These are phyloP conservation scores for Acestrorhynchus altus DNA, from an alignment of 2,797 vertebrate genomes.

Conservation along the genomic window DNA sequence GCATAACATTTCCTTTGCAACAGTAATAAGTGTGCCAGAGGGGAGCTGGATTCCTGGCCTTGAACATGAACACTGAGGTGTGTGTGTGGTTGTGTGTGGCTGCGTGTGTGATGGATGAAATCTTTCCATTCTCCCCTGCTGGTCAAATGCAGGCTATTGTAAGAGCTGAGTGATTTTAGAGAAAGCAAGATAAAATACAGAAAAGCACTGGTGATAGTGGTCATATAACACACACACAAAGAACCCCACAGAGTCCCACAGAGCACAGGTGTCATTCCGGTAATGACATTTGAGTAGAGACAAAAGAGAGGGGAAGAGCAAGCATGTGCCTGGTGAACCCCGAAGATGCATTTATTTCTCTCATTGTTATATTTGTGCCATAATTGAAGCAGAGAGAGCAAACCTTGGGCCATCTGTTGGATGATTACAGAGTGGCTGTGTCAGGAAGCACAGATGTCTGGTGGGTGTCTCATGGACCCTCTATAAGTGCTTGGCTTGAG, in stretches of 20 bases:
- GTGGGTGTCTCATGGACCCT: conserved; percentile 60
- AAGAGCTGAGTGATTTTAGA: conserved; percentile 22
- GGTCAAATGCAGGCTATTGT: conserved; percentile 45
- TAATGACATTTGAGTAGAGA: conserved; percentile 16
- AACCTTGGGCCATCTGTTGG: conserved; percentile 71
- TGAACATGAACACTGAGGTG: not conserved
- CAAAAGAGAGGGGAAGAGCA: conserved; percentile 4
- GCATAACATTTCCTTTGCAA: not conserved
- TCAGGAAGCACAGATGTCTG: conserved; percentile 65
- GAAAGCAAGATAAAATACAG: conserved; percentile 14
- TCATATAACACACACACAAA: not conserved
- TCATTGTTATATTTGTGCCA: conserved; percentile 63
- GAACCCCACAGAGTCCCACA: not conserved
- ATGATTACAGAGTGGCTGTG: conserved; percentile 65
- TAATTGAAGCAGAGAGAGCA: conserved; percentile 58
- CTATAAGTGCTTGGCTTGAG: conserved; percentile 60
- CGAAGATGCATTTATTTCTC: conserved; percentile 65
- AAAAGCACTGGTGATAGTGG: conserved; percentile 15
- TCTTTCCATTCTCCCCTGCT: conserved; percentile 34
- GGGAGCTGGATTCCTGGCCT: not conserved
- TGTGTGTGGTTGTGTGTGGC: conserved; percentile 10
- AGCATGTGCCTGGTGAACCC: conserved; percentile 55
- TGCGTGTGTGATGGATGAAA: conserved; percentile 24
- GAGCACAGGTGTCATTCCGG: not conserved
- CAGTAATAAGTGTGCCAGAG: not conserved